A percentile compares a stretch with the other conserved stretches of the same genome.
Evolutionary conservation across 2,113 vertebrate genomes (phyloP).

Genomic region (Pedionomus torquatus): DNA sequence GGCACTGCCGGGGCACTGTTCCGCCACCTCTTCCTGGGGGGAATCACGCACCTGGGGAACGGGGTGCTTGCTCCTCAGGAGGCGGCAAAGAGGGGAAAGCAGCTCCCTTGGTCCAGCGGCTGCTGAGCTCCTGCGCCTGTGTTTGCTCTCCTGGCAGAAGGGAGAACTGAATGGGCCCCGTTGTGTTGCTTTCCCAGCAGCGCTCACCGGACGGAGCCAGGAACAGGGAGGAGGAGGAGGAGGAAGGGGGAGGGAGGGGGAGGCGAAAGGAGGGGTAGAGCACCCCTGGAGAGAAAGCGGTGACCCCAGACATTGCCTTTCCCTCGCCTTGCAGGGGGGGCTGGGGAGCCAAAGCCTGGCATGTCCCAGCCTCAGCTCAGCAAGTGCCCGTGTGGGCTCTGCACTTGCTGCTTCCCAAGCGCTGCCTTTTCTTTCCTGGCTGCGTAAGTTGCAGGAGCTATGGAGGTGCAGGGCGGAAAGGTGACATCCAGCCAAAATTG

Average conservation of each 20-base stretch:
- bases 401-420: fast-evolving
- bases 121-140: neutral
- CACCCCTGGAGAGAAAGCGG: neutral
- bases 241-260: too few species aligned
- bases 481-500: neutral
- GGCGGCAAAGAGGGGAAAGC: neutral
- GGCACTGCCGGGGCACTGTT: too few species aligned
- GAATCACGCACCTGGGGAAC: fast-evolving
- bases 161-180: constrained; percentile 18
- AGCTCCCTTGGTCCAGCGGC: fast-evolving
- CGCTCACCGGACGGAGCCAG: neutral
- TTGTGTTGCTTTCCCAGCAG: constrained; percentile 37
- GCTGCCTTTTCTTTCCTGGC: neutral
- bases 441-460: neutral
- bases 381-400: neutral
- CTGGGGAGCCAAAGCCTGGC: neutral
- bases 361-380: fast-evolving
- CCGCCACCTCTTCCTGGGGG: neutral
- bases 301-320: neutral
- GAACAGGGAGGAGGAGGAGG: neutral
- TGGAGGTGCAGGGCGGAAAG: neutral
- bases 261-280: neutral
- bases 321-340: fast-evolving
- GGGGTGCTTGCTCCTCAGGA: neutral
- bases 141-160: neutral